Conservation (phyloP, 2,888 invertebrate genomes). For the Acleris literana region DNA sequence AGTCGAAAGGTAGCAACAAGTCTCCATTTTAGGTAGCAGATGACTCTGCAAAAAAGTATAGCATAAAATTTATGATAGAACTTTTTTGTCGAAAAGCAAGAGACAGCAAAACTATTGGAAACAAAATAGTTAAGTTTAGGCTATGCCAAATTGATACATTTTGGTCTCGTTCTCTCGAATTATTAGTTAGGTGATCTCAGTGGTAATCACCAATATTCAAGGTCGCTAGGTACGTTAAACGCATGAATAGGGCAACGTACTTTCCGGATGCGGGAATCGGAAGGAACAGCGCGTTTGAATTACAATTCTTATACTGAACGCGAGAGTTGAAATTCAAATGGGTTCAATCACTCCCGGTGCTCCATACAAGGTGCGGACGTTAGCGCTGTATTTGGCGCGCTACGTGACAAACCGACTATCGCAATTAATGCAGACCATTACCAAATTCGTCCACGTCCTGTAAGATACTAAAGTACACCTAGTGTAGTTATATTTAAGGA, state of each 20-base stretch:
- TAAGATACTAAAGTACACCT: conserved; percentile 58
- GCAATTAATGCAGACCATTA: conserved; percentile 75
- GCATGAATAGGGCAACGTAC: conserved; percentile 9
- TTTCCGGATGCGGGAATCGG: conserved; percentile 31
- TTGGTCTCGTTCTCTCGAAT: too few relatives aligned
- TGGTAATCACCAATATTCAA: conserved; percentile 4
- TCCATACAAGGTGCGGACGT: conserved; percentile 67
- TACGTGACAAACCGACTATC: conserved; percentile 73
- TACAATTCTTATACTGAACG: conserved; percentile 18
- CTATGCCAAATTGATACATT: too few relatives aligned
- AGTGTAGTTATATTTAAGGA: conserved; percentile 60
- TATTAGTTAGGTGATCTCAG: too few relatives aligned
- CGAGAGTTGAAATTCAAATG: conserved; percentile 24
- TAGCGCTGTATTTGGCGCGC: conserved; percentile 73
- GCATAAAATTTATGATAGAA: too few relatives aligned
- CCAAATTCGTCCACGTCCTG: conserved; percentile 68
- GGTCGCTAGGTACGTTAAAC: conserved; percentile 10
- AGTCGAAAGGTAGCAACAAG: too few relatives aligned
- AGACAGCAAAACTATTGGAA: too few relatives aligned
- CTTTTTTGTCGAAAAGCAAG: too few relatives aligned
- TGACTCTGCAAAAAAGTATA: too few relatives aligned
- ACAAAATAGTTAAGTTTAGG: too few relatives aligned
- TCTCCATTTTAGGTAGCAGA: too few relatives aligned
- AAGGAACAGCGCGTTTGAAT: conserved; percentile 9
- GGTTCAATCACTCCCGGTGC: conserved; percentile 72